Base-by-base conservation (phyloP, 2,888 invertebrate species). In the Lithosia quadra region DNA sequence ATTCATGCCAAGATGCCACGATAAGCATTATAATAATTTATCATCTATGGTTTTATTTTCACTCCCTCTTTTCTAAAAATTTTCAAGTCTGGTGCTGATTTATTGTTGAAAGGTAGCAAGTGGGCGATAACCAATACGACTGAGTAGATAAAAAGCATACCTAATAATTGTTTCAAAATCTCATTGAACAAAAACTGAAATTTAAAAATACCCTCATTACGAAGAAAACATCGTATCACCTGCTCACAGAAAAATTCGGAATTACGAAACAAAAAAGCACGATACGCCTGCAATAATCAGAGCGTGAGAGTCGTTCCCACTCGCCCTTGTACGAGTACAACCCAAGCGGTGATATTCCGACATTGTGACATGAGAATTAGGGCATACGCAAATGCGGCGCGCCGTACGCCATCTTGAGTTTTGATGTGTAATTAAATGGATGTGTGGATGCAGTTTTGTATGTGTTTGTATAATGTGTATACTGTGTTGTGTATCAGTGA, bases 381-480 rank as follows among this genome's bases (percentile, higher is more conserved):
- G 80, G 81, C 81, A 74, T 75, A 79, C 74, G 73, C 79, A 76
- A 81, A 77, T 77, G 79, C 66, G 80, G 77, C 57, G 39, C 74
- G 74, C 72, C 65, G 72, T 60, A 67, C 71, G 79, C 76, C 80
- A 76, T 81, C 78, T 79, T 76, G 75, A 72, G 74, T 78, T 79
- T 70, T 80, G 77, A 81, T 75, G 81, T 76, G 79, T 81, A 80
- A 81, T 81, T 79, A 81, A 79, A 80, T 81, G 77, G 74, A 79
- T 73, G 68, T 74, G 72, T 56, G 76, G 28, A 57, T 80, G 78
- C 63, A 70, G 62, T 72, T 63, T 64, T 34, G 65, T 57, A 24
- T 57, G 22, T 64, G 39, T 13, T 34, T 49, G 24, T 36, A n/a
- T 18, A 22, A 24, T 61, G 49, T 49, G 49, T 43, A 43, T 43